Evolutionary conservation across 2,888 invertebrate genomes (phyloP).

Genomic region (Luffia ferchaultella): DNA sequence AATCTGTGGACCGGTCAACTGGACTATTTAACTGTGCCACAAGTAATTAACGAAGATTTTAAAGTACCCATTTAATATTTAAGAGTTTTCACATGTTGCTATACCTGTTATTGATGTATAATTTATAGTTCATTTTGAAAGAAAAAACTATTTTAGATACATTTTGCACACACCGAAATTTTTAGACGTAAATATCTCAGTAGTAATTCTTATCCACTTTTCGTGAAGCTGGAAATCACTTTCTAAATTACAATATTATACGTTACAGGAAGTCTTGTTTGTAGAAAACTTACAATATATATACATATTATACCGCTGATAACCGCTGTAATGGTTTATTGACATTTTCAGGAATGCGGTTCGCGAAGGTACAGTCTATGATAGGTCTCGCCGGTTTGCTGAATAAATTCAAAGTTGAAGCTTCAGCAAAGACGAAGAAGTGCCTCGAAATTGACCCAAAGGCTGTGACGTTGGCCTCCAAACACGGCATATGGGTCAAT

Average conservation of each 20-base stretch:
- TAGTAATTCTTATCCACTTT: no score
- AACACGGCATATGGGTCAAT: slow-evolving; percentile 21
- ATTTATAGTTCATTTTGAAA: no score
- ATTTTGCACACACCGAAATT: no score
- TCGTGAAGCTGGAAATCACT: no score
- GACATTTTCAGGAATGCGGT: slow-evolving; percentile 24
- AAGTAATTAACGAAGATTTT: no score
- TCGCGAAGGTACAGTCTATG: slow-evolving; percentile 26
- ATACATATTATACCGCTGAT: neutral
- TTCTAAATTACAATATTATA: neutral
- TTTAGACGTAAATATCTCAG: no score
- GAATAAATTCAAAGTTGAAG: slow-evolving; percentile 21
- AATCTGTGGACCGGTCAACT: no score
- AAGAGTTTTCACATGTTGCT: no score
- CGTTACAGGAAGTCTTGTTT: neutral
- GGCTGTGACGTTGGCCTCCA: slow-evolving; percentile 17
- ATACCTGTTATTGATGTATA: no score
- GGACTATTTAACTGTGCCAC: no score
- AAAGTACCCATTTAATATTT: no score
- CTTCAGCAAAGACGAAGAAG: slow-evolving; percentile 15
- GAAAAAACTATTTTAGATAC: no score
- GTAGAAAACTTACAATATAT: neutral
- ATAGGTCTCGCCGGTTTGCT: slow-evolving; percentile 23
- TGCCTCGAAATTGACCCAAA: slow-evolving; percentile 18
- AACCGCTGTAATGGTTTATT: slow-evolving; percentile 3